phyloP scores from a whole-genome alignment of 2,113 vertebrate species.

The Gallinago jamesoni region DNA sequence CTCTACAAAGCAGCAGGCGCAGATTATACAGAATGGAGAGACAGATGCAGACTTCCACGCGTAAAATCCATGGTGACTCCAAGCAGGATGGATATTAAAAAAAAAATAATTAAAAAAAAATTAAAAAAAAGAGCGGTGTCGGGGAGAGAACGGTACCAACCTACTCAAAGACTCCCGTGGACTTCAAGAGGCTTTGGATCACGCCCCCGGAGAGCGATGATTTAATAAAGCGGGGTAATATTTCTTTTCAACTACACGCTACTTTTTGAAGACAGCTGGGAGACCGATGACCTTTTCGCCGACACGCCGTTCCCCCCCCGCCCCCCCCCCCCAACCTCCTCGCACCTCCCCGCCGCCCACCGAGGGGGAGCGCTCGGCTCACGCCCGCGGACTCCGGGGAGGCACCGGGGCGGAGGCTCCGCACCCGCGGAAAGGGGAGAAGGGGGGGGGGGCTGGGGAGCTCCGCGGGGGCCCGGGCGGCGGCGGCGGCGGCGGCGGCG shows the following conservation, averaged over 20 bases:
- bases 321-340: neutral
- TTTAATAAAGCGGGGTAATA: neutral
- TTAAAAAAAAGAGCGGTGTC: neutral
- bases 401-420: neutral
- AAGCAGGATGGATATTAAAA: neutral
- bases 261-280: neutral
- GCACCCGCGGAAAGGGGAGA: too few species aligned
- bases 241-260: neutral
- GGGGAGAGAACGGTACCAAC: neutral
- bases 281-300: neutral
- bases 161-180: neutral
- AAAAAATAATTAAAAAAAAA: neutral
- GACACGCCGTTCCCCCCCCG: neutral
- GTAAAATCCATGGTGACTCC: neutral
- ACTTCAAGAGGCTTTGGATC: neutral
- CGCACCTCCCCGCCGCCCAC: neutral
- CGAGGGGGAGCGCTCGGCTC: neutral
- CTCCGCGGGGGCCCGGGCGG: too few species aligned
- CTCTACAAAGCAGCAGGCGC: neutral
- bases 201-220: neutral
- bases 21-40: neutral
- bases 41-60: constrained; percentile 23
- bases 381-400: neutral
- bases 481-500: too few species aligned
- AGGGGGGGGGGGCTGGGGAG: neutral